Conservation (phyloP, 2,888 invertebrate species). For the Tupiocoris notatus region DNA sequence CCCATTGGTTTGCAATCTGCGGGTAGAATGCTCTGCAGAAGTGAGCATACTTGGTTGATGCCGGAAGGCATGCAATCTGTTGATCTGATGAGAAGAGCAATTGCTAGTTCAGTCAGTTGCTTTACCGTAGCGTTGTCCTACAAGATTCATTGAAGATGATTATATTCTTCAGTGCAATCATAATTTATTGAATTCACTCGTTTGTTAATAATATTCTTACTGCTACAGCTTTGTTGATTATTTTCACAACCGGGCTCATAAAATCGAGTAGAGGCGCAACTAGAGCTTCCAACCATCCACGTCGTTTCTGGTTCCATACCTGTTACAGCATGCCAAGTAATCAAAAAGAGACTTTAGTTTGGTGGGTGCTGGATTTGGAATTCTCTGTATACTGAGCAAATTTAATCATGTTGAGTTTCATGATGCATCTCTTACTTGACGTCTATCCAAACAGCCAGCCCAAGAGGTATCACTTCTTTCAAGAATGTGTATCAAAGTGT, state of each 20-base stretch:
- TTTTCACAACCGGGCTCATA: conserved; percentile 65
- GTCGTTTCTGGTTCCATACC: conserved; percentile 79
- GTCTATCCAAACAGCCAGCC: conserved; percentile 71
- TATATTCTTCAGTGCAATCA: too few species aligned
- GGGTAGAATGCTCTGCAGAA: conserved; percentile 69
- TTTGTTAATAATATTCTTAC: too few species aligned
- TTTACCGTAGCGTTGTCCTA: conserved; percentile 46
- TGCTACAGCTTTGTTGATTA: conserved; percentile 65
- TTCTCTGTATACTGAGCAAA: too few species aligned
- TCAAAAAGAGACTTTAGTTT: too few species aligned
- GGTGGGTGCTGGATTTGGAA: too few species aligned
- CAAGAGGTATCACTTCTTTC: conserved; percentile 61
- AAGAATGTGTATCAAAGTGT: conserved; percentile 64
- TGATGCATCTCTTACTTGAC: conserved; percentile 67
- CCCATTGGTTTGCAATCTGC: conserved; percentile 69
- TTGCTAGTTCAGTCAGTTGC: conserved; percentile 62
- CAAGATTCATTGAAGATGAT: neutral
- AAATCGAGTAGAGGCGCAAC: conserved; percentile 64
- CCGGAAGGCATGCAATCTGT: conserved; percentile 68
- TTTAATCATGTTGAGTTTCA: too few species aligned
- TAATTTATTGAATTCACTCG: too few species aligned
- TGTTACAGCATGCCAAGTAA: conserved; percentile 52
- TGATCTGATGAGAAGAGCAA: conserved; percentile 68
- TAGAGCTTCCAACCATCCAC: conserved; percentile 74
- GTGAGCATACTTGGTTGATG: conserved; percentile 56